A percentile compares a stretch with the other conserved stretches of the same genome.
These are phyloP conservation scores for Tetramorium bicarinatum DNA, from an alignment of 2,888 invertebrate genomes.

Conservation along the genomic window DNA sequence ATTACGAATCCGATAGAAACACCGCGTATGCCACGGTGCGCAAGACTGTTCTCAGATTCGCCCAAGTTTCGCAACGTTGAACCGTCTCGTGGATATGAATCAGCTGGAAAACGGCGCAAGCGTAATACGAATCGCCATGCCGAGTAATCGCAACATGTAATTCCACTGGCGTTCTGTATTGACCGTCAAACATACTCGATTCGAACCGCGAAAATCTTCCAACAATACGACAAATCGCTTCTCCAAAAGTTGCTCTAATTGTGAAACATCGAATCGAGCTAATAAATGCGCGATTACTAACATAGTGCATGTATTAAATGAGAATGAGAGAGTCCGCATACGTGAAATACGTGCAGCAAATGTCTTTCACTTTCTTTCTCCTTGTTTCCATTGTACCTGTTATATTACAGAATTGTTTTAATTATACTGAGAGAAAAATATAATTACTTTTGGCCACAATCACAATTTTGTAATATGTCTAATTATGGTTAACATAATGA, in stretches of 20 bases:
- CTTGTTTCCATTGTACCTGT: not conserved
- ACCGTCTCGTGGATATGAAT: not conserved
- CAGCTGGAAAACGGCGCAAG: conserved; percentile 54
- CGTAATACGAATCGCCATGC: conserved; percentile 48
- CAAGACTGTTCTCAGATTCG: not conserved
- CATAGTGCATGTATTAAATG: not conserved
- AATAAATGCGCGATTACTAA: not conserved
- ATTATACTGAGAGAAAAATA: no score
- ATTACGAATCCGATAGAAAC: not conserved
- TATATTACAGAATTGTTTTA: not conserved
- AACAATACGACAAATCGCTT: not conserved
- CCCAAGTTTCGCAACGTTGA: not conserved
- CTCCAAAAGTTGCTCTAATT: not conserved
- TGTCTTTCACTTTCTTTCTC: not conserved
- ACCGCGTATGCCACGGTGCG: not conserved
- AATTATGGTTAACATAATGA: no score
- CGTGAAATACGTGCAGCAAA: not conserved
- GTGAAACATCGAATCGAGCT: not conserved
- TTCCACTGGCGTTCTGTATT: conserved; percentile 60
- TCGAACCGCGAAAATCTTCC: not conserved
- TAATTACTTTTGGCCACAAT: no score
- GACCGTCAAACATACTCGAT: conserved; percentile 47
- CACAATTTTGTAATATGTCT: no score
- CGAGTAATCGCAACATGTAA: conserved; percentile 56
- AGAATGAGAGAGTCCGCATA: not conserved